Percentiles rank a stretch among this genome's conserved stretches.
Evolutionary conservation across 2,113 vertebrate genomes (phyloP).

Genomic region (Thryonomys swinderianus): DNA sequence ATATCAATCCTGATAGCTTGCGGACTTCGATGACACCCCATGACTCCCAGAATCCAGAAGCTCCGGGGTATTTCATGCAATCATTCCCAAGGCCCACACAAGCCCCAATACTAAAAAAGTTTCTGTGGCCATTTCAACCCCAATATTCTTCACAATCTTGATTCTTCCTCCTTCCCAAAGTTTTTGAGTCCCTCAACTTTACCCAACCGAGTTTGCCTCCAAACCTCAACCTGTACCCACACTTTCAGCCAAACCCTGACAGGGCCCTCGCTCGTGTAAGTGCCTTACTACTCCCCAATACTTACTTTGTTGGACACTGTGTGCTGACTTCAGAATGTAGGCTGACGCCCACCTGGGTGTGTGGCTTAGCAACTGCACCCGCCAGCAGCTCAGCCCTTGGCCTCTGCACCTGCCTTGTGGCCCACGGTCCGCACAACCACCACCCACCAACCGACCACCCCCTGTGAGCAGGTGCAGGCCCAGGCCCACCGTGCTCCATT

Average conservation of each 20-base stretch:
- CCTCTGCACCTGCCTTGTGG: not conserved
- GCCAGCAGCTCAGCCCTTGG: not conserved
- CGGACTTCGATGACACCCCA: not conserved
- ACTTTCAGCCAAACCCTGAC: not conserved
- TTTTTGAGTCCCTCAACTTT: not conserved
- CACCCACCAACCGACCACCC: not conserved
- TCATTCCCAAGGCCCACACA: not conserved
- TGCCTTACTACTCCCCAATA: rapidly evolving
- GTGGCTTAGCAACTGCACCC: not conserved
- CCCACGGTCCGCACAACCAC: not conserved
- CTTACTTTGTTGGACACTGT: rapidly evolving
- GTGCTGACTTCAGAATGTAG: not conserved
- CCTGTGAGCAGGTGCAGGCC: rapidly evolving
- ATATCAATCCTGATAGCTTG: not conserved
- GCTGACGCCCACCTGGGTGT: not conserved
- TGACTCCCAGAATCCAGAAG: not conserved
- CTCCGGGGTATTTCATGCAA: not conserved
- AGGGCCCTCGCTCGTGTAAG: no score
- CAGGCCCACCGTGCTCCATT: no score
- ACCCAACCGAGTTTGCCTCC: not conserved
- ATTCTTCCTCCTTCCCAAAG: not conserved
- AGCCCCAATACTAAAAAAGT: not conserved
- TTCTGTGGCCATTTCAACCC: not conserved
- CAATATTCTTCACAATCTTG: not conserved
- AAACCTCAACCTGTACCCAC: not conserved